Evolutionary conservation across 2,113 vertebrate genomes (phyloP), one percentile per base, ranked within the genome.

Genomic region (Campylomormyrus numenius): DNA sequence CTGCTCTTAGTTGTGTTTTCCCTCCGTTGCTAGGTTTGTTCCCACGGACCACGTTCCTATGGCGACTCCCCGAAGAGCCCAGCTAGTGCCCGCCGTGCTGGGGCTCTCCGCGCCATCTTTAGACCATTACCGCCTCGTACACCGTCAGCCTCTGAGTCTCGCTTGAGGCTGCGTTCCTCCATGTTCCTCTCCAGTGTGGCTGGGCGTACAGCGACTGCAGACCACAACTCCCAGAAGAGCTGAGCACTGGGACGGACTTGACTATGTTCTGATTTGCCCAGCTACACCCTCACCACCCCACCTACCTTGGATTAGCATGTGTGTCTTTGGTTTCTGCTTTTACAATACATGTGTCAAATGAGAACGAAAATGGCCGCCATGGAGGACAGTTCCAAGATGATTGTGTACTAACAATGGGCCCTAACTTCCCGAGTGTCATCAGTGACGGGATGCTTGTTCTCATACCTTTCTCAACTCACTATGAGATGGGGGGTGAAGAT

Each of bases 1-100:
- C 9, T 5, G 17, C 35, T 77, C 15, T 17, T 42, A 42, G 15
- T 24, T 39, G 6, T 53, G 17, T 35, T 45, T 83, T 39, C 83
- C 84, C 56, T 90, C 89, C 92, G 52, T 93, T 92, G 90, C 90
- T 90, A 95, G 95, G 93, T 93, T 91, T 93, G 91, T 94, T 91
- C 91, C 93, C 91, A 92, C 92, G 94, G 91, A 94, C 90, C 90
- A 90, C 92, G 62, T 93, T 90, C 90, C 93, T 93, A 92, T 92
- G 93, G 94, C 94, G 91, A 93, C 85, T 52, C n/a, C 56, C 35
- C 5, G 90, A 90, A 89, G 86, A 89, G 56, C 89, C 84, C 89
- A 4, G 10, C 80, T 19, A 7, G 19, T 45, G 49, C 89, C 66
- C 19, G 89, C 52, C 89, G 85, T 48, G 83, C 83, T 87, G 24